Percentiles rank a stretch among this genome's conserved stretches.
Conservation (phyloP, 1,140 invertebrate species). For the Ridgeia piscesae region DNA sequence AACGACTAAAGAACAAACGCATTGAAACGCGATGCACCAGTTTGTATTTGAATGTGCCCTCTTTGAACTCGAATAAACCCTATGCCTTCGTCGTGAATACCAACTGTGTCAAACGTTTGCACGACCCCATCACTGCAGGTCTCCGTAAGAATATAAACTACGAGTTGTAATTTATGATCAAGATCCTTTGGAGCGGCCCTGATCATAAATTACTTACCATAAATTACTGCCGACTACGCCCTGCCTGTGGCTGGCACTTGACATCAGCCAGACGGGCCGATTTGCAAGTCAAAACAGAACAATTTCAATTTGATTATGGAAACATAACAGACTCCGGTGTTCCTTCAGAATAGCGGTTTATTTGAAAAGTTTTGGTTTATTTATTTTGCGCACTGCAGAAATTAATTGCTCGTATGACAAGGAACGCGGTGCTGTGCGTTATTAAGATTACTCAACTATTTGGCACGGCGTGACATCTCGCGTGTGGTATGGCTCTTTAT, state of each 20-base stretch:
- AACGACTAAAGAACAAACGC: not conserved
- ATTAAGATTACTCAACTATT: not conserved
- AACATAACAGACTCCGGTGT: not conserved
- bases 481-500: not conserved
- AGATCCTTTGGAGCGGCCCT: not conserved
- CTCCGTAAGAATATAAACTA: not conserved
- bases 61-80: not conserved
- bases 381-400: not conserved
- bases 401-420: not conserved
- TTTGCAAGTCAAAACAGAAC: not conserved
- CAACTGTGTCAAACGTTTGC: not conserved
- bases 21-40: not conserved
- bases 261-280: not conserved
- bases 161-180: not conserved
- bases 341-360: not conserved
- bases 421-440: not conserved
- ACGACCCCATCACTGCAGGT: not conserved
- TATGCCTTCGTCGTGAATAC: not conserved
- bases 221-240: not conserved
- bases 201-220: not conserved
- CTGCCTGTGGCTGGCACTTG: not conserved
- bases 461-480: not conserved
- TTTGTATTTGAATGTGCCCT: not conserved
- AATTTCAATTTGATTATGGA: not conserved
- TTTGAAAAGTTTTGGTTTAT: not conserved